Evolutionary conservation across 1,140 invertebrate species (phyloP).

Genomic region (Papilio polyxenes): DNA sequence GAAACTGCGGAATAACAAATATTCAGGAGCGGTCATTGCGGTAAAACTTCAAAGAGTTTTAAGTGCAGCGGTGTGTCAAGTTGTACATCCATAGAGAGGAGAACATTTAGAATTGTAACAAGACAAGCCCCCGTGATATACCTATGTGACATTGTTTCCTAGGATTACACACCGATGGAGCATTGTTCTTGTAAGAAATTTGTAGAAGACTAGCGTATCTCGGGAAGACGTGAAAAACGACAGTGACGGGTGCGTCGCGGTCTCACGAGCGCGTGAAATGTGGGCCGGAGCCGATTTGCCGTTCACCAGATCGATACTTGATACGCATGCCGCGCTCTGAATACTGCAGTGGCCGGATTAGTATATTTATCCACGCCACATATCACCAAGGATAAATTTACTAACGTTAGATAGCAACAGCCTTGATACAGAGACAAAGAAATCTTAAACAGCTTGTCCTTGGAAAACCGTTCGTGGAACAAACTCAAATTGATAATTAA

Average conservation of each 20-base stretch:
- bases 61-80: background rate
- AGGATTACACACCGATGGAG: background rate
- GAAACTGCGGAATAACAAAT: background rate
- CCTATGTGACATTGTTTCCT: background rate
- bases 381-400: background rate
- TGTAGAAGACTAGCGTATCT: background rate
- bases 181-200: background rate
- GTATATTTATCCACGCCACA: constrained; percentile 48
- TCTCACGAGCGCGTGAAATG: constrained; percentile 64
- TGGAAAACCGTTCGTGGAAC: background rate
- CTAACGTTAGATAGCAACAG: background rate
- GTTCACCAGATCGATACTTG: constrained; percentile 71
- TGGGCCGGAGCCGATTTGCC: constrained; percentile 66
- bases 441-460: background rate
- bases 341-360: constrained; percentile 62
- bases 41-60: constrained; percentile 3
- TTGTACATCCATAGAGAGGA: background rate
- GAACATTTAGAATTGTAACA: background rate
- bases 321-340: constrained; percentile 71
- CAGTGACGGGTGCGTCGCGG: constrained; percentile 13
- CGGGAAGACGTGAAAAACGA: background rate
- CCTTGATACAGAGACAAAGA: background rate
- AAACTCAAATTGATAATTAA: background rate
- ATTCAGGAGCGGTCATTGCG: background rate
- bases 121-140: background rate